Evolutionary conservation across 1,140 invertebrate genomes (phyloP), one percentile per base, ranked within the genome.

Genomic region (Zaprionus vittiger): DNA sequence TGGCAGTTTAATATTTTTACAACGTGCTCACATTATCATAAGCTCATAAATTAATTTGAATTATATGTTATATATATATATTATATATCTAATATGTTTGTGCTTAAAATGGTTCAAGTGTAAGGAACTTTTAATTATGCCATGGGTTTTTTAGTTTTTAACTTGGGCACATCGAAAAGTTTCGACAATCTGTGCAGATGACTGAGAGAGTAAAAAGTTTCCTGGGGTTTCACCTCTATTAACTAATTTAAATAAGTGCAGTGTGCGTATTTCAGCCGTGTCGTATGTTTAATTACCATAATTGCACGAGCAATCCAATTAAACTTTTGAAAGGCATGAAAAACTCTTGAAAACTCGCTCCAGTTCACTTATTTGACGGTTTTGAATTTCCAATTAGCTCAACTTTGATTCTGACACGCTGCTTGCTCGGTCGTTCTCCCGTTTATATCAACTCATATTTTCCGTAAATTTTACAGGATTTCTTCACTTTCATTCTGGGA

Each of bases 221-320:
- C 14, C 4, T 12, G 15, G 0, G 14, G 14, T 61, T 74, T 56
- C 11, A 44, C 24, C 57, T 64, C 31, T 61, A 75, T 70, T 75
- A 75, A 47, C 65, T 74, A 56, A 69, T 69, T 74, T 61, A 63
- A 75, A 70, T 52, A 63, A 52, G 52, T 52, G 41, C 62, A 57
- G 37, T 61, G 38, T 63, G 59, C 47, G 20, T 44, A 61, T 68
- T 73, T 61, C 15, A 56, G 54, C 65, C 44, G 70, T 24, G 37
- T 57, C 60, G 24, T 41, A 60, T 82, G 54, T 78, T 81, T 79
- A 83, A 84, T 83, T 80, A 81, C 66, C 76, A 62, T 83, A 83
- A 83, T 87, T 75, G 73, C 49, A 49, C 7, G n/a, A 26, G 70
- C 73, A 65, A 64, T 73, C 60, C 69, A 87, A 80, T 89, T 83